These are phyloP conservation scores for Triplophysa rosa DNA, from an alignment of 2,113 vertebrate genomes.

Conservation along the genomic window DNA sequence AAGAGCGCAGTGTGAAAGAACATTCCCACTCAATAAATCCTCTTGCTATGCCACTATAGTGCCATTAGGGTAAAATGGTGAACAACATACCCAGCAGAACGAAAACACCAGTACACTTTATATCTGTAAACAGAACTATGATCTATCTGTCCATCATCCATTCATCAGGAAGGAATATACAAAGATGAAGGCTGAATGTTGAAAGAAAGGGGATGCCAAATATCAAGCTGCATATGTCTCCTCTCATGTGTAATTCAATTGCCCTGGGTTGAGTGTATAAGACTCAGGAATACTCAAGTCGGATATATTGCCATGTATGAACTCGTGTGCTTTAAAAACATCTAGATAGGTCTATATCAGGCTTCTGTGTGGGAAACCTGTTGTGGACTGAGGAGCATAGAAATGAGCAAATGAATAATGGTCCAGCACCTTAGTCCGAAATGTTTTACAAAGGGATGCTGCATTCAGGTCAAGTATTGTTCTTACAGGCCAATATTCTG, in stretches of 20 bases:
- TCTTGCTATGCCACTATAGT: conserved; percentile 13
- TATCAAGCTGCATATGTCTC: conserved; percentile 5
- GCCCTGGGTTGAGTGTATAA: not conserved
- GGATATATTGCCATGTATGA: too few species aligned
- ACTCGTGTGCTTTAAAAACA: too few species aligned
- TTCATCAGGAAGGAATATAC: not conserved
- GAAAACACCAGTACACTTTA: conserved; percentile 29
- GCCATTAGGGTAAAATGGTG: conserved; percentile 20
- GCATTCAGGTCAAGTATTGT: too few species aligned
- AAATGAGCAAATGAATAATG: too few species aligned
- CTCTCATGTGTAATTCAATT: conserved; percentile 20
- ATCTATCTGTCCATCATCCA: not conserved
- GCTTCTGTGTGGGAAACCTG: too few species aligned
- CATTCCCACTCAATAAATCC: conserved; percentile 46
- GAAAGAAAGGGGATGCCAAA: not conserved
- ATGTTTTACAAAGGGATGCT: too few species aligned
- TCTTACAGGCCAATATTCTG: too few species aligned
- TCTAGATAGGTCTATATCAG: too few species aligned
- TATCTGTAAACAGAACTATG: conserved; percentile 18
- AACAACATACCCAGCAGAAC: conserved; percentile 9
- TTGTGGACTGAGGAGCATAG: too few species aligned
- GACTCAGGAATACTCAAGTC: too few species aligned
- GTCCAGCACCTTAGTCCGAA: not conserved
- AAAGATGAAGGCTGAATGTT: not conserved
- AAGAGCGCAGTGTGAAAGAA: conserved; percentile 33